Base-by-base conservation (phyloP, 2,888 invertebrate genomes). In the Eremobia ochroleuca region DNA sequence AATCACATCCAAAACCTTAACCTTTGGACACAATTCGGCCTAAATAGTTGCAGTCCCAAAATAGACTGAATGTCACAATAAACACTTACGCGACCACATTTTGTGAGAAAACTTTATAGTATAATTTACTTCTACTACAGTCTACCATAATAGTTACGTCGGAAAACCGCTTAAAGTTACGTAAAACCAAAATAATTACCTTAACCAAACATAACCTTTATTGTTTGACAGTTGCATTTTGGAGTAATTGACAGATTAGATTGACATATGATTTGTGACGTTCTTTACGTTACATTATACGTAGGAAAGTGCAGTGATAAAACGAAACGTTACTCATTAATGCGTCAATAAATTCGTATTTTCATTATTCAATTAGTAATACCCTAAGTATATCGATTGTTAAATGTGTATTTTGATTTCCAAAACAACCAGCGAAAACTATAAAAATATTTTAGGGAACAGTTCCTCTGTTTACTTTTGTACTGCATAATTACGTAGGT, bases 1-100 rank as follows among this genome's bases (percentile, higher is more conserved):
- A 93, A 93, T 92, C 92, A 92, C 92, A 92, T 90, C 88, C 91
- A 93, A 94, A 95, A 93, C 95, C 94, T 96, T 95, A 94, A 96
- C 96, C 96, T 96, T 96, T 96, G 97, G 92, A 94, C 95, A 92
- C 91, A 93, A 94, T 92, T 92, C 92, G 95, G 92, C 93, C 94
- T 92, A 94, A 94, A 95, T 95, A 94, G 82, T 89, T 92, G 89
- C 83, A 87, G 85, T 93, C 94, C 93, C 89, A 95, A 96, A 96
- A 96, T 96, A 96, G 96, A 96, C 90, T 89, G 85, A 91, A 91
- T 90, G 92, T 92, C 93, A 93, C 85, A 83, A 89, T 78, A 91
- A 87, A 89, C 87, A 85, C 86, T 82, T 81, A 70, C 66, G 75
- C 65, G 71, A 65, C 77, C 73, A 82, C 88, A 91, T 91, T 88